These are phyloP conservation scores for Limnodromus scolopaceus DNA, from an alignment of 2,797 vertebrate species.

Conservation along the genomic window DNA sequence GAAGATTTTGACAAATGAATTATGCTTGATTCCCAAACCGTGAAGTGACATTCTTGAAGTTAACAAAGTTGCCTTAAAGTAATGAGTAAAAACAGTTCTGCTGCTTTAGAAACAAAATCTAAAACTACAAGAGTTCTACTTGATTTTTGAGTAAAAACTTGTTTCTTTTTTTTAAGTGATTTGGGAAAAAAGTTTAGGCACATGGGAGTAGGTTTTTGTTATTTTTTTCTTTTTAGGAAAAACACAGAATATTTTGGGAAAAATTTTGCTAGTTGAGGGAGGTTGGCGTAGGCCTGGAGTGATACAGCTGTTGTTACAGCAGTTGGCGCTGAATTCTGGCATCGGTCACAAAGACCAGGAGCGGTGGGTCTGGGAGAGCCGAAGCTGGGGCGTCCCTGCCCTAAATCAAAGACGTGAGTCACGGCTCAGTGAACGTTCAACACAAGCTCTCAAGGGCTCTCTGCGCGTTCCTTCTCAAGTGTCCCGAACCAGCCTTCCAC, in stretches of 20 bases:
- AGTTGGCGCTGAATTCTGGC: fast-evolving
- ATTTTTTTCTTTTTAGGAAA: background rate
- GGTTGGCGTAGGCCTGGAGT: background rate
- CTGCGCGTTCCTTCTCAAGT: background rate
- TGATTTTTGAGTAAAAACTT: background rate
- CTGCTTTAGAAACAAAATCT: background rate
- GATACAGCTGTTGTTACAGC: background rate
- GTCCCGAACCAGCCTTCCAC: background rate
- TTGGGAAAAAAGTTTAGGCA: background rate
- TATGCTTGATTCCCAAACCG: conserved; percentile 9
- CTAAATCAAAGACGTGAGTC: background rate
- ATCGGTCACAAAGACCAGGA: fast-evolving
- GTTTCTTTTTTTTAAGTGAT: background rate
- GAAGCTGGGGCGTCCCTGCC: background rate
- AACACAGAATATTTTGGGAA: background rate
- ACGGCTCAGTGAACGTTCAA: background rate
- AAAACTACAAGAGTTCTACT: background rate
- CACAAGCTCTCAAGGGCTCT: background rate
- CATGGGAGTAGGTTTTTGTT: fast-evolving
- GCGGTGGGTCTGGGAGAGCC: background rate
- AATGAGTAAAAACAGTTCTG: fast-evolving
- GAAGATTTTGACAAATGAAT: background rate
- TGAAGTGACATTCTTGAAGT: conserved; percentile 1
- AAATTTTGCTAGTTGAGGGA: background rate
- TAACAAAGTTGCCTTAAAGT: conserved; percentile 19